Conservation (phyloP, 1,140 invertebrate species). For the Nymphalis io region DNA sequence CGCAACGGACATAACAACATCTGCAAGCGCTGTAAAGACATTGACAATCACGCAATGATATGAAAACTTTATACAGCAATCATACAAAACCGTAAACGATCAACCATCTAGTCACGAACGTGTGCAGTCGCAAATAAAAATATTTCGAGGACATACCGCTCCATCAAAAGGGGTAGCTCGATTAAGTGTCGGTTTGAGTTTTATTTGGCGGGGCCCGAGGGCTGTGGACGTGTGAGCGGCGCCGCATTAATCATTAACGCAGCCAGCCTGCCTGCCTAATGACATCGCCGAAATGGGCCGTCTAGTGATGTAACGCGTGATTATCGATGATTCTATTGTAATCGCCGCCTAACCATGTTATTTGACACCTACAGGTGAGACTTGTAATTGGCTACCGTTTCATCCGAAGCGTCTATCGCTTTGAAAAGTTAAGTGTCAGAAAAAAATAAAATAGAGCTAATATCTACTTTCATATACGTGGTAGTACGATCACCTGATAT, state of each 20-base stretch:
- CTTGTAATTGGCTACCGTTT: constrained; percentile 51
- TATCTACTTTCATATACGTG: constrained; percentile 7
- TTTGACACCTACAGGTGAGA: constrained; percentile 50
- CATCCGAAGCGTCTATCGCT: constrained; percentile 32
- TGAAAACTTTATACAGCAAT: constrained; percentile 25
- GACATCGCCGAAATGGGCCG: constrained; percentile 76
- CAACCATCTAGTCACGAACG: constrained; percentile 53
- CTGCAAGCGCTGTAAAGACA: constrained; percentile 2
- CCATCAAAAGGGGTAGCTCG: constrained; percentile 77
- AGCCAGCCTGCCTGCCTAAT: constrained; percentile 77
- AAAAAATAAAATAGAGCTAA: constrained; percentile 30
- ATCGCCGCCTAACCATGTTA: constrained; percentile 47
- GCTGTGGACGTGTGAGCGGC: constrained; percentile 66
- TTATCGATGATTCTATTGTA: constrained; percentile 59
- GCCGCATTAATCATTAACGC: constrained; percentile 80
- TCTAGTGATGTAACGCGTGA: constrained; percentile 54
- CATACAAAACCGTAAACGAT: constrained; percentile 23
- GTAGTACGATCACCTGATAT: neutral
- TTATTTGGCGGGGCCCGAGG: constrained; percentile 59
- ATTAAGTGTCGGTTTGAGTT: constrained; percentile 76
- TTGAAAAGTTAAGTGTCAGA: constrained; percentile 37
- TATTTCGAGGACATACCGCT: constrained; percentile 62
- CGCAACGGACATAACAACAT: neutral
- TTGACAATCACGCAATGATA: constrained; percentile 3
- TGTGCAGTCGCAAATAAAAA: constrained; percentile 63